Evolutionary conservation across 2,888 invertebrate species (phyloP).

Genomic region (Rhogogaster chlorosoma): DNA sequence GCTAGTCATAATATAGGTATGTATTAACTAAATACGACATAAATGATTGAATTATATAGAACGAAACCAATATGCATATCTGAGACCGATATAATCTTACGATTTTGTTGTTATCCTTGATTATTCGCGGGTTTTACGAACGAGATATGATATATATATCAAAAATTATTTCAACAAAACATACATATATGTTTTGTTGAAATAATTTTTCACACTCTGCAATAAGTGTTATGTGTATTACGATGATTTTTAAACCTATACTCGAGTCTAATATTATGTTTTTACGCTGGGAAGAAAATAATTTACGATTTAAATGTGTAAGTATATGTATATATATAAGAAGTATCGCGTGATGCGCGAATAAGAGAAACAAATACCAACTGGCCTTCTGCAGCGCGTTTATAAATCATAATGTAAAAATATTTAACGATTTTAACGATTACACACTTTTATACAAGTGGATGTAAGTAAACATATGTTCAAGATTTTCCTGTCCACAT

Average conservation of each 20-base stretch:
- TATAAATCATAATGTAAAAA: conserved; percentile 15
- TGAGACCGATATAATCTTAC: not conserved
- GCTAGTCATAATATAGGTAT: not conserved
- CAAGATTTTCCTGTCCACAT: not conserved
- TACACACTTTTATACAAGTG: not conserved
- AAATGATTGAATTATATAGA: not conserved
- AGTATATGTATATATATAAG: conserved; percentile 25
- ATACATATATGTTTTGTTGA: too few relatives aligned
- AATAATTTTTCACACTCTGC: conserved; percentile 4
- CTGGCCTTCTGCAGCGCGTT: conserved; percentile 29
- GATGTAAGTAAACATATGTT: not conserved
- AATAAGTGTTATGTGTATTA: not conserved
- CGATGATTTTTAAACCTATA: conserved; percentile 9
- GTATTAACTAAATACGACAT: not conserved
- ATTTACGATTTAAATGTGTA: conserved; percentile 9
- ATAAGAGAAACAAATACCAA: conserved; percentile 34
- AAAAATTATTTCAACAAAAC: not conserved
- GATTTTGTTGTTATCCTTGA: not conserved
- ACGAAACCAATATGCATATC: conserved; percentile 14
- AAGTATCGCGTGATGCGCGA: conserved; percentile 5
- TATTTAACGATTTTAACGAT: conserved; percentile 18
- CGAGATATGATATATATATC: too few relatives aligned
- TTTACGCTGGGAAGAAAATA: conserved; percentile 2
- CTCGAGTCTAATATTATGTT: conserved; percentile 23
- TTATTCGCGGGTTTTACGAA: not conserved